Evolutionary conservation across 2,888 invertebrate species (phyloP), one percentile per base, ranked within the genome.

Genomic region (Agrypnus murinus): DNA sequence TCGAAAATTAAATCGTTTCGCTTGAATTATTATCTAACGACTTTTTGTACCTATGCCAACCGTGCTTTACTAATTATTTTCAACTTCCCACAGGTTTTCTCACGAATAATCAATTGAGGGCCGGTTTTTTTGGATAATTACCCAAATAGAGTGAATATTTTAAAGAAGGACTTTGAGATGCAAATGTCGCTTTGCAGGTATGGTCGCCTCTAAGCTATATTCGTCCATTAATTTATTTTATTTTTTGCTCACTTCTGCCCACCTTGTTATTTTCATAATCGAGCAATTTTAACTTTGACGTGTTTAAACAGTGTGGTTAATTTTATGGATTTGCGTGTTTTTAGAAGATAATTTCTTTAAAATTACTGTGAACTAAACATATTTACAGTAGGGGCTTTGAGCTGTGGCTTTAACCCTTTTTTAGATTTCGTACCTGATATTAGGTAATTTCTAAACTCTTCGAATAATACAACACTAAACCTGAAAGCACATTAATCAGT

Each of bases 11-110:
- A 68, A 63, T 59, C 48, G 69, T 69, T 59, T 38, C 65, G 65
- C 43, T 60, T 46, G 58, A 60, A 38, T 57, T 53, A 36, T 43
- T 15, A 19, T 34, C 32, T 55, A 53, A 53, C 17, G 45, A 12
- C 17, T 66, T 63, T 71, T 63, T 71, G 43, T 64, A 12, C 32
- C 43, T 34, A 34, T 59, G 15, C 59, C 62, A 57, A 57, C 53
- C 62, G 65, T 70, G 70, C 65, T 45, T 62, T 57, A 59, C 70
- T 66, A 71, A 71, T 66, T 71, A 66, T 66, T 70, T 67, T 48
- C 46, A 53, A 40, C 66, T 58, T 64, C 71, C 55, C 50, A 66
- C 67, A 66, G 46, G 40, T 62, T 66, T 62, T 64, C 63, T 62
- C 63, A 67, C 71, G 66, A 48, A 71, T 67, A 70, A 70, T 65